Base-by-base conservation (phyloP, 2,113 vertebrate genomes). In the Channa maculata region DNA sequence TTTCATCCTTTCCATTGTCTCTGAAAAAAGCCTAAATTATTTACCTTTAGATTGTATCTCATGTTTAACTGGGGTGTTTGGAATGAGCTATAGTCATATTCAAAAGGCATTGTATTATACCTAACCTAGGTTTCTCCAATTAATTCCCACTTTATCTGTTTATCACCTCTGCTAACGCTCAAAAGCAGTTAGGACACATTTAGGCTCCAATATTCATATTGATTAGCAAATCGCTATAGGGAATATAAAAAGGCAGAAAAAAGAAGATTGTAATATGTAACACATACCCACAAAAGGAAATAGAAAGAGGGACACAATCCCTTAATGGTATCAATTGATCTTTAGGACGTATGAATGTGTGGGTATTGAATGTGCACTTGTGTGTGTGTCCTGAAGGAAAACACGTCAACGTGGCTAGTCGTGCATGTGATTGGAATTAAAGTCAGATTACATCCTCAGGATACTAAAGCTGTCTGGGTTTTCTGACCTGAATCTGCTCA, bases 371-470 rank as follows among this genome's bases (percentile, higher is more conserved):
- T 24, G 24, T 70, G 48, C 8, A 50, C 63, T 48, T 82, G 46
- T 71, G 58, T 65, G 49, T 61, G 15, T 68, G 53, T 80, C 79
- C 83, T 70, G 54, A 84, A 84, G 79, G 71, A 68, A 71, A 77
- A 71, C 72, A 69, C 39, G 43, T 75, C 48, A n/a, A 74, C 80
- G 73, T 75, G 77, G n/a, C 62, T 69, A 82, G 70, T 80, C 86
- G 87, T 85, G 86, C 83, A 86, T 81, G 69, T 87, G 77, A 89
- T 87, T 86, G 79, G 75, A 89, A 88, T 83, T 87, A 75, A 83
- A 87, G 54, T 86, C 73, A 71, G 69, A 86, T 85, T 86, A 86
- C 75, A 68, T 75, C 86, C 74, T 65, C 36, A 55, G 83, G 77
- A 85, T 62, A 81, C 62, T 77, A 88, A 89, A 86, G 53, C 67